These are phyloP conservation scores for Ptilorrhoa leucosticta DNA, from an alignment of 2,113 vertebrate species.

Conservation along the genomic window DNA sequence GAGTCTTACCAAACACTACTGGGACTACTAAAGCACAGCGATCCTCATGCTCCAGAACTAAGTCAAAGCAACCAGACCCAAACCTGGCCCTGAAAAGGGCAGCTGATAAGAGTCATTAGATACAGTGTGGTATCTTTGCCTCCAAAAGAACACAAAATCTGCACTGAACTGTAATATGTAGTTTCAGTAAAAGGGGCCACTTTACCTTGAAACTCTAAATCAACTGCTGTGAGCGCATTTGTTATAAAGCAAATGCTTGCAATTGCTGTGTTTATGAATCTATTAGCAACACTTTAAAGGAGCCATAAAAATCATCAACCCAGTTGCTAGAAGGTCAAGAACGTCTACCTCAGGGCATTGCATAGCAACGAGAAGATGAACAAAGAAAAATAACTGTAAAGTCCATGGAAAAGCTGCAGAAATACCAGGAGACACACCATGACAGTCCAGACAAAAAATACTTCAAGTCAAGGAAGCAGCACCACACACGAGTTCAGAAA, in stretches of 20 bases:
- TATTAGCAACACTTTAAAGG: neutral
- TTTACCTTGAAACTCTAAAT: neutral
- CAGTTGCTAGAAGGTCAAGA: neutral
- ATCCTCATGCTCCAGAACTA: neutral
- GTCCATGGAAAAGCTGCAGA: neutral
- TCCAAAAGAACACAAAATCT: neutral
- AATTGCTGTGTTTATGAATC: neutral
- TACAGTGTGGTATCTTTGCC: neutral
- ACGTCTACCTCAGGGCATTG: neutral
- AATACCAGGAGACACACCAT: neutral
- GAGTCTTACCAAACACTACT: neutral
- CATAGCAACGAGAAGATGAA: neutral
- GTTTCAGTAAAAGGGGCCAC: neutral
- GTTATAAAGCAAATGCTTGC: neutral
- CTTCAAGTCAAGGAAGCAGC: neutral
- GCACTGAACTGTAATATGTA: neutral
- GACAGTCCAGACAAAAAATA: neutral
- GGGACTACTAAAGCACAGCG: fast-evolving
- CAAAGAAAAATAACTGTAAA: neutral
- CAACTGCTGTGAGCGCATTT: neutral
- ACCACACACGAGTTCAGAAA: neutral
- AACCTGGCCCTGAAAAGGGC: neutral
- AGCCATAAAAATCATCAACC: neutral
- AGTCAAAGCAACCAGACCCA: neutral
- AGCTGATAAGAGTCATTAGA: neutral